A percentile compares a stretch with the other conserved stretches of the same genome.
Conservation (phyloP, 2,888 invertebrate genomes). For the Theretra japonica region DNA sequence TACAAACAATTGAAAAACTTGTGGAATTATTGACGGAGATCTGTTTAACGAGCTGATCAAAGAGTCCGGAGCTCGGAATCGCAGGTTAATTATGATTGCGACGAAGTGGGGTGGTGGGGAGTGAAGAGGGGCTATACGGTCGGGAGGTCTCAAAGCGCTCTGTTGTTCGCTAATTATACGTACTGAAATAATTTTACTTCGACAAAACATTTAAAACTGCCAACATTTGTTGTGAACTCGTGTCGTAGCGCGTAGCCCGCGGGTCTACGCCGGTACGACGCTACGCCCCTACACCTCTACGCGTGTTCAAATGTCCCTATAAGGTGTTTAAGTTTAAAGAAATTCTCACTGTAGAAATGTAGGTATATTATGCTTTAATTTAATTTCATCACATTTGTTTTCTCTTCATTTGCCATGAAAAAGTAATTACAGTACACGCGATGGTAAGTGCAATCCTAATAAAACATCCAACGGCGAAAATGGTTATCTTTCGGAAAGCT, state of each 20-base stretch:
- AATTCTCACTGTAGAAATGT: not conserved
- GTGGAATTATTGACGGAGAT: not conserved
- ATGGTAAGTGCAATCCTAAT: too few species aligned
- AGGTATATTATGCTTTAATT: too few species aligned
- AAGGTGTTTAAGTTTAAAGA: not conserved
- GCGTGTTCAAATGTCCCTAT: not conserved
- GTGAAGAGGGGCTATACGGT: too few species aligned
- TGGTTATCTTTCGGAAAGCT: too few species aligned
- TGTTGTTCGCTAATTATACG: constrained; percentile 2
- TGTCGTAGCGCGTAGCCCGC: not conserved
- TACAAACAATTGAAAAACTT: constrained; percentile 2
- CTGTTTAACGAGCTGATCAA: constrained; percentile 2
- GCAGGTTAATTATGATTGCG: not conserved
- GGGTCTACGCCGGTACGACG: not conserved
- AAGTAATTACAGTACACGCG: too few species aligned
- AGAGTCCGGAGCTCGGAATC: not conserved
- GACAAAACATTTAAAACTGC: not conserved
- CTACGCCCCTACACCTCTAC: not conserved
- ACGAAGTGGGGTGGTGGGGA: not conserved
- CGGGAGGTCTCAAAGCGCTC: not conserved
- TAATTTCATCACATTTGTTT: too few species aligned
- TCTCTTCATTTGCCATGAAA: too few species aligned
- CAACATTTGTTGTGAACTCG: not conserved
- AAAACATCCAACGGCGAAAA: too few species aligned
- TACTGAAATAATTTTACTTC: too few species aligned